Evolutionary conservation across 2,888 invertebrate species (phyloP).

Genomic region (Melipona beecheii): DNA sequence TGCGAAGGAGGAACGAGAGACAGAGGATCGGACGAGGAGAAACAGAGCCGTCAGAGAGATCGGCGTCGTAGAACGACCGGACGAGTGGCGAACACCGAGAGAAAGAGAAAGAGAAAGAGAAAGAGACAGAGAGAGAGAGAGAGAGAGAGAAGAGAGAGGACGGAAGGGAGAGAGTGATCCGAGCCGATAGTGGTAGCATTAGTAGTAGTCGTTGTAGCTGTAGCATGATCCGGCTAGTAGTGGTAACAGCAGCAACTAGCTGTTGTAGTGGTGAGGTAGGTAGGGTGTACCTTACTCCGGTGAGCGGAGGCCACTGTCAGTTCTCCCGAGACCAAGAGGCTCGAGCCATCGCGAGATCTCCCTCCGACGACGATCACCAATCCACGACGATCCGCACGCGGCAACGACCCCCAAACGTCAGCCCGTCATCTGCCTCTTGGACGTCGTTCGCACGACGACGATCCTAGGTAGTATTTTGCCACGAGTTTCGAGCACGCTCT

Average conservation of each 20-base stretch:
- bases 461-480: conserved; percentile 13
- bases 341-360: conserved; percentile 77
- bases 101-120: conserved; percentile 41
- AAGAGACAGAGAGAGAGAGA: conserved; percentile 60
- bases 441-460: conserved; percentile 49
- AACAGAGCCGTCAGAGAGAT: conserved; percentile 45
- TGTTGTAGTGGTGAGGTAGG: conserved; percentile 73
- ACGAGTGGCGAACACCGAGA: conserved; percentile 21
- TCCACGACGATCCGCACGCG: conserved; percentile 48
- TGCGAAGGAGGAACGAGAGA: conserved; percentile 29
- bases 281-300: conserved; percentile 79
- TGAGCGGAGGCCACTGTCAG: conserved; percentile 80
- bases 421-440: conserved; percentile 34
- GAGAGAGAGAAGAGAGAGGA: conserved; percentile 59
- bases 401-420: conserved; percentile 42
- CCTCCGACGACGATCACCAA: conserved; percentile 65
- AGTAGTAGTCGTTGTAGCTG: conserved; percentile 65
- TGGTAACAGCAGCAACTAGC: conserved; percentile 67
- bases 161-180: conserved; percentile 67
- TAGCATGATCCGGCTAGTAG: conserved; percentile 60
- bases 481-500: conserved; percentile 19
- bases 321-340: conserved; percentile 78
- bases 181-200: conserved; percentile 60
- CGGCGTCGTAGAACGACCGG: conserved; percentile 38
- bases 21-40: conserved; percentile 1